Conservation (phyloP, 2,888 invertebrate genomes). For the Philopedon plagiatum region DNA sequence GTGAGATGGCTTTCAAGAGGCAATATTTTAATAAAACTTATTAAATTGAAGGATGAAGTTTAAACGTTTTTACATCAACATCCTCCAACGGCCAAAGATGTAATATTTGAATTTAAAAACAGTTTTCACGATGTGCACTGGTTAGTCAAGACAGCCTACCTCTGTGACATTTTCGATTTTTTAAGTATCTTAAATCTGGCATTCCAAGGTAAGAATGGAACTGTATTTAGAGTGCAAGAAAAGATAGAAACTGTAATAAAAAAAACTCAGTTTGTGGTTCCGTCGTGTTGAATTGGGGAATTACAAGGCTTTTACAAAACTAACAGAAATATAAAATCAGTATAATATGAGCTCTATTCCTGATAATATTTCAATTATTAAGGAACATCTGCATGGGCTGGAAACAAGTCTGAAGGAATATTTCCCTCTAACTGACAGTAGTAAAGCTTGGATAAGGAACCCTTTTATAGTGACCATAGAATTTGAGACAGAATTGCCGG, state of each 20-base stretch:
- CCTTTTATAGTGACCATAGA: no score
- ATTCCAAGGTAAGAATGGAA: not conserved
- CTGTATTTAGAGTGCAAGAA: not conserved
- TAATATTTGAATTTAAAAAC: not conserved
- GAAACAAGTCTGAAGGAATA: not conserved
- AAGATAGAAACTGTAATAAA: not conserved
- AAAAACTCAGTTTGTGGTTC: not conserved
- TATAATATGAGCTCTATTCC: not conserved
- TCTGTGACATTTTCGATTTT: not conserved
- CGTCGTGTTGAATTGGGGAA: not conserved
- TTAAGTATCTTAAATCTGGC: not conserved
- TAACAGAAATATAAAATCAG: not conserved
- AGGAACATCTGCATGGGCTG: not conserved
- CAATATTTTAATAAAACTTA: not conserved
- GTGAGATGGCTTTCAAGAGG: conserved; percentile 1
- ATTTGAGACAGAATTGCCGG: not conserved
- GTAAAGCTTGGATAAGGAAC: no score
- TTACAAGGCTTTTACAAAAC: not conserved
- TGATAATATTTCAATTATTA: no score
- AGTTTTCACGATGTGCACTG: not conserved
- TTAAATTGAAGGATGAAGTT: not conserved
- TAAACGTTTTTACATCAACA: not conserved
- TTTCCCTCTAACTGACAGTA: not conserved
- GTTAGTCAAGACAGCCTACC: not conserved
- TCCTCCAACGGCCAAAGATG: not conserved